Percentiles rank a stretch among this genome's conserved stretches.
These are phyloP conservation scores for Sebastes melanostomus DNA, from an alignment of 2,797 vertebrate genomes.

Conservation along the genomic window DNA sequence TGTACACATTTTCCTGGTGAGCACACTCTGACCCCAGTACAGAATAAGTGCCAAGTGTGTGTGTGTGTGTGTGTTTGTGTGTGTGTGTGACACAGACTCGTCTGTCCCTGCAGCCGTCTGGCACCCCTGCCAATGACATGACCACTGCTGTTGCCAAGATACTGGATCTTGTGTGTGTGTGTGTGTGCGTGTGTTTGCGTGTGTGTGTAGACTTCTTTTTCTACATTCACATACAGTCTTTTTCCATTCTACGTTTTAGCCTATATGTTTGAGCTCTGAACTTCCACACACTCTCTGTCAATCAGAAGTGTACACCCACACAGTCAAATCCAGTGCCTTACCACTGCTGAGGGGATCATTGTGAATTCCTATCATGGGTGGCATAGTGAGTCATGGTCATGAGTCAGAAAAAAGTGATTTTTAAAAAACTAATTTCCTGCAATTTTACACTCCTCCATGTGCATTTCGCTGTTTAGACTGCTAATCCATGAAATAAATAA, in stretches of 20 bases:
- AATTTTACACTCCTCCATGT: not conserved
- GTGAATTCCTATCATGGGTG: not conserved
- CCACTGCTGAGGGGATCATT: not conserved
- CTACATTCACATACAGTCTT: conserved; percentile 1
- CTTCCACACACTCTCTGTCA: conserved; percentile 13
- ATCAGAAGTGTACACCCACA: conserved; percentile 26
- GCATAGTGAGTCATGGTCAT: conserved; percentile 31
- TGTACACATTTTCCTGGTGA: not conserved
- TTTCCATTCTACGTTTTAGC: not conserved
- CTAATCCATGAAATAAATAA: conserved; percentile 42
- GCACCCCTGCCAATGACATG: conserved; percentile 65
- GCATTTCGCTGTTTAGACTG: conserved; percentile 1
- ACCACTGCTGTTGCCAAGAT: conserved; percentile 65
- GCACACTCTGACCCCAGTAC: conserved; percentile 23
- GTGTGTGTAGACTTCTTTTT: not conserved
- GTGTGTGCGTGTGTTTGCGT: not conserved
- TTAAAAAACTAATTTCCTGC: not conserved
- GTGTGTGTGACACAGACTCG: conserved; percentile 19
- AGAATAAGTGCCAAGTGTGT: conserved; percentile 20
- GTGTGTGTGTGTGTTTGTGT: conserved; percentile 5
- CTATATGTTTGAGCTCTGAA: conserved; percentile 24
- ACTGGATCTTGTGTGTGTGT: conserved; percentile 19
- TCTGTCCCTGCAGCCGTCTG: conserved; percentile 67
- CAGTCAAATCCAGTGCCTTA: conserved; percentile 20
- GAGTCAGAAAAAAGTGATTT: not conserved